Conservation (phyloP, 2,797 vertebrate species). For the Valencia hispanica region DNA sequence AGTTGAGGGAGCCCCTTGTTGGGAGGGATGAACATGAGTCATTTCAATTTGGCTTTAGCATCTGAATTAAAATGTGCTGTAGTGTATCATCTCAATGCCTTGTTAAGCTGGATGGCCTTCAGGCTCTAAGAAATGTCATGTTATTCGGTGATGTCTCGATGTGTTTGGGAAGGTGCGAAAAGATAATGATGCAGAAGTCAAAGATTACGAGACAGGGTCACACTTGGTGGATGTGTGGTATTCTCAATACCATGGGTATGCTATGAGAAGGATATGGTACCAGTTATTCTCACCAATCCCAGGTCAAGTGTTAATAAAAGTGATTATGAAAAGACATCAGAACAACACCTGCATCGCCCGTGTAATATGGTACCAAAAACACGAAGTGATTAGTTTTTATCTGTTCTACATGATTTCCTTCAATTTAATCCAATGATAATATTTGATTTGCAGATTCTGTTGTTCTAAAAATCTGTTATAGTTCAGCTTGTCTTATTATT, state of each 20-base stretch:
- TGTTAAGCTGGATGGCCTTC: conserved; percentile 14
- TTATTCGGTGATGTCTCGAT: conserved; percentile 15
- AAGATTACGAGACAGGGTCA: conserved; percentile 5
- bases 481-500: no score
- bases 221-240: not conserved
- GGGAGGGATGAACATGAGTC: conserved; percentile 31
- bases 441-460: not conserved
- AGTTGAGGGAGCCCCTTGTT: conserved; percentile 14
- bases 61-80: not conserved
- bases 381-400: not conserved
- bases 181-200: conserved; percentile 5
- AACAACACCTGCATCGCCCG: not conserved
- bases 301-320: not conserved
- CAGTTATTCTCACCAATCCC: not conserved
- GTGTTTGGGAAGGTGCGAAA: conserved; percentile 10
- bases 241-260: not conserved
- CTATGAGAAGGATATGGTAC: not conserved
- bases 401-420: not conserved
- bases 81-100: conserved; percentile 16
- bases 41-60: conserved; percentile 7
- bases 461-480: no score
- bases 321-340: not conserved
- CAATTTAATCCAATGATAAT: not conserved
- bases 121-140: conserved; percentile 16
- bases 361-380: not conserved